These are phyloP conservation scores for Phocoena sinus DNA, from an alignment of 2,113 vertebrate genomes.

Conservation along the genomic window DNA sequence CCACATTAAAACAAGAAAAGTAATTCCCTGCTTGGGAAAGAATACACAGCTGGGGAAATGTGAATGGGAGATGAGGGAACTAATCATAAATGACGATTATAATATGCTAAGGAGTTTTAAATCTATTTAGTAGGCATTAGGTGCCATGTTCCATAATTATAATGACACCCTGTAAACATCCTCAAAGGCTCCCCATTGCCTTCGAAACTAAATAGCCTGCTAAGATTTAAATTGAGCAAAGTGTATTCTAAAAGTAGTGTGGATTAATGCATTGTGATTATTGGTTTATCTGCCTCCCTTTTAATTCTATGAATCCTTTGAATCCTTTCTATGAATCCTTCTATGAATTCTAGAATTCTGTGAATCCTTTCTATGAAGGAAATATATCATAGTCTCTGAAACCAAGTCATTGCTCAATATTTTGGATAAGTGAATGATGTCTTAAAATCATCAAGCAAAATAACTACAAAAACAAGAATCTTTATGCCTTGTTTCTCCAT, in stretches of 20 bases:
- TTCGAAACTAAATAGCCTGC: background rate
- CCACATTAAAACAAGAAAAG: background rate
- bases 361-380: background rate
- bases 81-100: background rate
- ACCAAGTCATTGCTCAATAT: background rate
- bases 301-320: background rate
- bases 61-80: background rate
- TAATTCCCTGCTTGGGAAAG: background rate
- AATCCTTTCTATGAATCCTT: background rate
- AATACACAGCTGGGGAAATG: background rate
- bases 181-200: background rate
- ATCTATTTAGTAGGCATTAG: background rate
- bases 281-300: background rate
- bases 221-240: constrained; percentile 8
- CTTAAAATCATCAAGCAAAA: background rate
- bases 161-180: background rate
- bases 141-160: background rate
- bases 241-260: background rate
- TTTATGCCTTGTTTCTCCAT: background rate
- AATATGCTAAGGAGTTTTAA: background rate
- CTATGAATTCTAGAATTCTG: background rate
- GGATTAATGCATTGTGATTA: background rate
- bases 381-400: background rate
- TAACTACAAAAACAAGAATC: background rate
- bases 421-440: background rate